A percentile compares a stretch with the other conserved stretches of the same genome.
Evolutionary conservation across 2,797 vertebrate genomes (phyloP).

Genomic region (Danio tinwini): DNA sequence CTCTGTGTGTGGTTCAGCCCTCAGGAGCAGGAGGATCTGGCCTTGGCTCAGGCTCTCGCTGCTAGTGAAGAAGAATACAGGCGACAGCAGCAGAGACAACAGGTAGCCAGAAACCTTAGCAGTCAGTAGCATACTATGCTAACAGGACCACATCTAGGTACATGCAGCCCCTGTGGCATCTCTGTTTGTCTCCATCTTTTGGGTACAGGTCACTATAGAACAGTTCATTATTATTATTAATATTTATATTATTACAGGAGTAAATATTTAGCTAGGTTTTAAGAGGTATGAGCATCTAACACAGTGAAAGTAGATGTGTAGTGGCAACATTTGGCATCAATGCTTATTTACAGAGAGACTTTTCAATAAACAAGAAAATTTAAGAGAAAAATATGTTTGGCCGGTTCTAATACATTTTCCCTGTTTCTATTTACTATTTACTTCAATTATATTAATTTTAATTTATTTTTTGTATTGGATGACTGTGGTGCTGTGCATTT

Average conservation of each 20-base stretch:
- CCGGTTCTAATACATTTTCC: neutral
- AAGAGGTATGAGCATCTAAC: neutral
- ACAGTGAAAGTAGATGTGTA: neutral
- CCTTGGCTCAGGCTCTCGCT: slow-evolving; percentile 85
- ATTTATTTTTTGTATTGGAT: neutral
- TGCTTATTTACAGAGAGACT: neutral
- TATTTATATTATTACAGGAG: neutral
- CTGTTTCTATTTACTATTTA: neutral
- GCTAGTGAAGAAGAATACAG: slow-evolving; percentile 83
- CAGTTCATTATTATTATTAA: neutral
- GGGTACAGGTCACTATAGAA: slow-evolving; percentile 12
- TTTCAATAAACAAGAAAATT: neutral
- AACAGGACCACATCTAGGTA: slow-evolving; percentile 74
- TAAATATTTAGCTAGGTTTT: neutral
- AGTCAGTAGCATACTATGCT: slow-evolving; percentile 79
- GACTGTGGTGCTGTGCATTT: too few species aligned
- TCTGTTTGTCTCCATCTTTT: slow-evolving; percentile 12
- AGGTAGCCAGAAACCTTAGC: slow-evolving; percentile 82
- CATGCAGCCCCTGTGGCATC: slow-evolving; percentile 44
- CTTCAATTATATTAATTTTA: neutral
- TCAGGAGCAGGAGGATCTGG: slow-evolving; percentile 87
- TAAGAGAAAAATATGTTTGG: neutral
- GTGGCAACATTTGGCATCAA: neutral
- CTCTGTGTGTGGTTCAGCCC: slow-evolving; percentile 69
- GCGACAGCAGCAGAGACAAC: slow-evolving; percentile 83